These are phyloP conservation scores for Epinephelus coioides DNA, from an alignment of 2,797 vertebrate genomes.

Conservation along the genomic window DNA sequence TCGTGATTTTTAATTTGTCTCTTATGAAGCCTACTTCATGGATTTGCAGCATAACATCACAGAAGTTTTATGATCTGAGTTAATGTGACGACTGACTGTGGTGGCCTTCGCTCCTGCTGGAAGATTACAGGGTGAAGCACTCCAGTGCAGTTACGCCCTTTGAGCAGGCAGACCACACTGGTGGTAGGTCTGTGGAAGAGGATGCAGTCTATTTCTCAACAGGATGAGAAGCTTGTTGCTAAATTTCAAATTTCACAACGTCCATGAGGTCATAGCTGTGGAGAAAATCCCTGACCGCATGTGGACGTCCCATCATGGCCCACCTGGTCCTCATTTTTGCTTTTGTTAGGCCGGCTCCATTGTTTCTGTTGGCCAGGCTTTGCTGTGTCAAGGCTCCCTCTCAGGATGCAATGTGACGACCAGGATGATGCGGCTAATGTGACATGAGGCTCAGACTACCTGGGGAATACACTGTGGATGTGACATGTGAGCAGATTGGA, in stretches of 20 bases:
- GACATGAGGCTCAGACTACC: constrained; percentile 82
- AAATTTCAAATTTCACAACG: constrained; percentile 19
- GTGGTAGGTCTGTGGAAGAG: constrained; percentile 6
- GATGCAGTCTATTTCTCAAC: constrained; percentile 36
- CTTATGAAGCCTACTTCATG: neutral
- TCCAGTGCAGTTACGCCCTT: constrained; percentile 22
- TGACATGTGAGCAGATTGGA: constrained; percentile 83
- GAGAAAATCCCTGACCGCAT: constrained; percentile 17
- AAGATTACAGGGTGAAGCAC: constrained; percentile 40
- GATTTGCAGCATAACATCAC: constrained; percentile 6
- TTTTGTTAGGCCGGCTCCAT: neutral
- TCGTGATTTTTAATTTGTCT: neutral
- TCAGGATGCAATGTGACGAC: constrained; percentile 81
- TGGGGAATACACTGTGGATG: constrained; percentile 80
- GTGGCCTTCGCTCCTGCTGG: constrained; percentile 39
- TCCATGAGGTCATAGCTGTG: neutral
- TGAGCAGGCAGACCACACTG: constrained; percentile 27
- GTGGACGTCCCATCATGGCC: neutral
- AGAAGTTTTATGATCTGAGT: constrained; percentile 1
- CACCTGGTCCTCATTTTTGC: constrained; percentile 12
- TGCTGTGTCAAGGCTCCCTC: constrained; percentile 84
- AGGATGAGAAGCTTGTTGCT: constrained; percentile 15
- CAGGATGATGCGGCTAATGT: constrained; percentile 81
- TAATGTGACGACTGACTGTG: constrained; percentile 30
- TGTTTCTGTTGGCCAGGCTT: constrained; percentile 73